Evolutionary conservation across 2,797 vertebrate genomes (phyloP).

Genomic region (Pipistrellus kuhlii): DNA sequence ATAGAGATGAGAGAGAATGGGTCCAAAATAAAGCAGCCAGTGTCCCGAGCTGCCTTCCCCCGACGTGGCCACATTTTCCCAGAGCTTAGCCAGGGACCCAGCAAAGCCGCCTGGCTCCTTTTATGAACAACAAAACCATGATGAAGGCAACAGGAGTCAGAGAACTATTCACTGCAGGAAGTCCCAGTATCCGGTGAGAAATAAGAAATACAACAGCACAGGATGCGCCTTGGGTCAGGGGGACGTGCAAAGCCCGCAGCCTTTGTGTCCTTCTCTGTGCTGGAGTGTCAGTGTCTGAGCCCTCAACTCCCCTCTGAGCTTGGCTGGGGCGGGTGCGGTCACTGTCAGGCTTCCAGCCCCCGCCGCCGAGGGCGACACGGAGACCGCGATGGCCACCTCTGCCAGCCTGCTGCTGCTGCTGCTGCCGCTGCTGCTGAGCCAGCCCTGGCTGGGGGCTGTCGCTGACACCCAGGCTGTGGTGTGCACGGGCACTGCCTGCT

Average conservation of each 20-base stretch:
- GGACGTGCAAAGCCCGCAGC: constrained; percentile 80
- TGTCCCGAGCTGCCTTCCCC: not conserved
- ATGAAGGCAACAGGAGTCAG: constrained; percentile 77
- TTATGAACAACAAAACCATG: constrained; percentile 68
- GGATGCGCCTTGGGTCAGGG: constrained; percentile 85
- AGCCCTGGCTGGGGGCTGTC: not conserved
- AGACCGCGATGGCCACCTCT: constrained; percentile 15
- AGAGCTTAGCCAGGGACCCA: constrained; percentile 48
- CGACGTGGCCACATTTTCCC: not conserved
- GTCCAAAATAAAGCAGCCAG: constrained; percentile 40
- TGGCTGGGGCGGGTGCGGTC: not conserved
- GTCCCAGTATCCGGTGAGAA: constrained; percentile 86
- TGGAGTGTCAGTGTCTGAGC: not conserved
- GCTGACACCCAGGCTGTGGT: constrained; percentile 67
- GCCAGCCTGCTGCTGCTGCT: not conserved
- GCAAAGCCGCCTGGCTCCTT: constrained; percentile 25
- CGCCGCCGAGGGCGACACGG: fast-evolving
- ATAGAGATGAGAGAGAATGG: not conserved
- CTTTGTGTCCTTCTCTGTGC: constrained; percentile 66
- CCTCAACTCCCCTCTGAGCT: not conserved
- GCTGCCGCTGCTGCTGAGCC: constrained; percentile 26
- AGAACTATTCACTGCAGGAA: constrained; percentile 86
- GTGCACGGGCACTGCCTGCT: constrained; percentile 85
- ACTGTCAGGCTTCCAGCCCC: not conserved
- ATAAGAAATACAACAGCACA: constrained; percentile 86